Percentiles rank a stretch among this genome's conserved stretches.
Evolutionary conservation across 2,888 invertebrate genomes (phyloP).

Genomic region (Sesia bembeciformis): DNA sequence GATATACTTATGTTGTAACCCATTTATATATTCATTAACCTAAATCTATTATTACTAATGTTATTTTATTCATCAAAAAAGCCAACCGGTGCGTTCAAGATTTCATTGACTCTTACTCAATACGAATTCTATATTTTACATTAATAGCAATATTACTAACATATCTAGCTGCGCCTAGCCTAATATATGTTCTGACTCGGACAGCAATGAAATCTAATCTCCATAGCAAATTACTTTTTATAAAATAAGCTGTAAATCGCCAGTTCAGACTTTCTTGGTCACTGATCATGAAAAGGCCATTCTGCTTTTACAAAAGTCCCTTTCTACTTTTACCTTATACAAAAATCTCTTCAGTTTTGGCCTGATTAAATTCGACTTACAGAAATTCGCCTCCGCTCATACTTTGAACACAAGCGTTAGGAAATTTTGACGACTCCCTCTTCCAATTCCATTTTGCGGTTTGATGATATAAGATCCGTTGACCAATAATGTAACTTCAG

Average conservation of each 20-base stretch:
- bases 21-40: no score
- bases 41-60: no score
- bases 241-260: not conserved
- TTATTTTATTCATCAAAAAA: no score
- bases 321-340: not conserved
- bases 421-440: constrained; percentile 8
- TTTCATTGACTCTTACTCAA: no score
- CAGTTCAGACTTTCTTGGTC: no score
- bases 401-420: no score
- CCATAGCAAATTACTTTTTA: not conserved
- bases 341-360: not conserved
- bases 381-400: not conserved
- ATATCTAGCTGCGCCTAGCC: not conserved
- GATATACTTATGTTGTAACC: no score
- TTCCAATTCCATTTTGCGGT: constrained; percentile 7
- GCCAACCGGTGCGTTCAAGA: no score
- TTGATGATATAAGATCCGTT: constrained; percentile 7
- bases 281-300: no score
- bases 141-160: no score
- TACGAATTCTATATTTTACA: no score
- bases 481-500: not conserved
- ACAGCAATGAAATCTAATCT: not conserved
- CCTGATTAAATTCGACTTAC: not conserved
- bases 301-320: no score
- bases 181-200: not conserved